These are phyloP conservation scores for Zaprionus lineosus DNA, from an alignment of 2,888 invertebrate genomes.

Conservation along the genomic window DNA sequence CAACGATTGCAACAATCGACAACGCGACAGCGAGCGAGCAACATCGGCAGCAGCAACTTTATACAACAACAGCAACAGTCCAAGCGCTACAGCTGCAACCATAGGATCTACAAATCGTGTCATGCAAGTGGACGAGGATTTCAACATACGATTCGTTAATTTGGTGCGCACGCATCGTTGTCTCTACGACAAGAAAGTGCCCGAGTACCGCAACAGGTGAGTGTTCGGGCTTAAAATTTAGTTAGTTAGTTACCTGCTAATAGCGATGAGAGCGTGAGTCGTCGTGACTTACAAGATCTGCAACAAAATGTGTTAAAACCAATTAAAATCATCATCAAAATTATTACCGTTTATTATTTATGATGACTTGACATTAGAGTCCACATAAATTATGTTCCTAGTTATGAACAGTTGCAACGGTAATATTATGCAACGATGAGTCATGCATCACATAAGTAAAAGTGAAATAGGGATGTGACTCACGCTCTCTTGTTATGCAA, in stretches of 20 bases:
- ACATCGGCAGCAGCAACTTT: slow-evolving; percentile 33
- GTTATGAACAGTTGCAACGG: no score
- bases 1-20: slow-evolving; percentile 22
- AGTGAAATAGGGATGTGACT: no score
- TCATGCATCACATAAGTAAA: no score
- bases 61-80: slow-evolving; percentile 44
- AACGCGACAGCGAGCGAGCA: slow-evolving; percentile 19
- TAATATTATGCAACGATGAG: no score
- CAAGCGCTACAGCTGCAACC: slow-evolving; percentile 34
- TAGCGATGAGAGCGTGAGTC: not conserved
- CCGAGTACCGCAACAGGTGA: slow-evolving; percentile 82
- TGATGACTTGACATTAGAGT: no score
- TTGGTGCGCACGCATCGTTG: slow-evolving; percentile 83
- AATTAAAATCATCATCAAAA: no score
- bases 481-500: no score
- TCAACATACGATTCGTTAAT: slow-evolving; percentile 84
- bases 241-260: no score
- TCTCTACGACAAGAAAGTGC: slow-evolving; percentile 83
- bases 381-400: no score
- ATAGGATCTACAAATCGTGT: slow-evolving; percentile 72
- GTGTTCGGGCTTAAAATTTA: slow-evolving; percentile 15
- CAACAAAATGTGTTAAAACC: no score
- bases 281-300: no score
- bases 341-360: no score
- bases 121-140: slow-evolving; percentile 83